These are phyloP conservation scores for Lanius ludovicianus DNA, from an alignment of 2,113 vertebrate genomes.

Conservation along the genomic window DNA sequence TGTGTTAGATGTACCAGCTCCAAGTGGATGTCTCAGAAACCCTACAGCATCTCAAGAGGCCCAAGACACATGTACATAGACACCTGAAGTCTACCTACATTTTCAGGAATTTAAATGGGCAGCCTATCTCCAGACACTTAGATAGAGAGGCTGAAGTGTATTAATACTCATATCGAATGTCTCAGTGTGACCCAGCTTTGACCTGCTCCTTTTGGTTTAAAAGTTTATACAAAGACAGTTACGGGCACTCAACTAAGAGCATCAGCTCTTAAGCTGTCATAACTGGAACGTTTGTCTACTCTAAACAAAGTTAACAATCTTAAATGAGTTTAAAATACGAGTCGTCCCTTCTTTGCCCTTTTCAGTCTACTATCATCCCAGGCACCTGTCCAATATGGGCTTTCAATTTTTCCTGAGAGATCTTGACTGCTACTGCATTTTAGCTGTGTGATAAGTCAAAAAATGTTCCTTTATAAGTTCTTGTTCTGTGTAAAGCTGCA, in stretches of 20 bases:
- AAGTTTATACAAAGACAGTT: background rate
- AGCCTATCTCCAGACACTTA: background rate
- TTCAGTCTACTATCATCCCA: background rate
- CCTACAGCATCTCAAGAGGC: background rate
- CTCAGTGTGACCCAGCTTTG: background rate
- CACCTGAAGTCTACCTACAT: background rate
- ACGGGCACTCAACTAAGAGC: background rate
- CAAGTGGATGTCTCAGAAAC: background rate
- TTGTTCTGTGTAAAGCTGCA: background rate
- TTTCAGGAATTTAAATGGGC: background rate
- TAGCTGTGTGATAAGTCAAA: background rate
- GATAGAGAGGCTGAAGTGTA: background rate
- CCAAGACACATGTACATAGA: background rate
- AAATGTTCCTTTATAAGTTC: background rate
- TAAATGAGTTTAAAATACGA: background rate
- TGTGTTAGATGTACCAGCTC: background rate
- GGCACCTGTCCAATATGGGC: rapidly evolving
- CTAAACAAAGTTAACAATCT: background rate
- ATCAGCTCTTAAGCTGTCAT: background rate
- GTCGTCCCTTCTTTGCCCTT: background rate
- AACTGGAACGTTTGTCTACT: background rate
- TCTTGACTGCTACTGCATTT: background rate
- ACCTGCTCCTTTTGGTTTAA: background rate
- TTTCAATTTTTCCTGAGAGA: background rate
- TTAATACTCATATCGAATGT: background rate